Percentiles rank a stretch among this genome's conserved stretches.
Evolutionary conservation across 2,113 vertebrate species (phyloP).

Genomic region (Rissa tridactyla): DNA sequence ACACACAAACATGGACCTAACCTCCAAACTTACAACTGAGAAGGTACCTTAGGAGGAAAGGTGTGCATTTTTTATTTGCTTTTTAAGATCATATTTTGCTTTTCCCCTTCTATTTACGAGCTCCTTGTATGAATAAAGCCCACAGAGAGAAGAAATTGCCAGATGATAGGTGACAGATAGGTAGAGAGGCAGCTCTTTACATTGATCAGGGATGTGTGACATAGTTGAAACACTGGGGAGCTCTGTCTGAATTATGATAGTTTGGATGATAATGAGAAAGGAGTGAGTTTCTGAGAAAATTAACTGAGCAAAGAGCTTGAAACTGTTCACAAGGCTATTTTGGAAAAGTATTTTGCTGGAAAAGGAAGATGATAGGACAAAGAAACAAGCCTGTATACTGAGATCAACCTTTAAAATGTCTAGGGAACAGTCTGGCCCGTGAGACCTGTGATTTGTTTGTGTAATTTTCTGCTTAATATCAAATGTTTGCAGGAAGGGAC

Average conservation of each 20-base stretch:
- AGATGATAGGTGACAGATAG: background rate
- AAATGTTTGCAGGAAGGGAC: background rate
- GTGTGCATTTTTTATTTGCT: background rate
- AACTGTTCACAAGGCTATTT: background rate
- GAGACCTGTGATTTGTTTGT: conserved; percentile 7
- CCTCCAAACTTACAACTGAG: background rate
- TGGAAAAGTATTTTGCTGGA: background rate
- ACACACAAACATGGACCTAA: background rate
- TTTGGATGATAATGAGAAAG: background rate
- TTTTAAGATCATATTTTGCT: background rate
- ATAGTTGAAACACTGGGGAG: background rate
- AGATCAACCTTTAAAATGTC: background rate
- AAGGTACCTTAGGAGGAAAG: background rate
- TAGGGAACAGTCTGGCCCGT: background rate
- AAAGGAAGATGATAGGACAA: background rate
- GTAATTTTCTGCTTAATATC: background rate
- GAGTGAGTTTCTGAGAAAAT: background rate
- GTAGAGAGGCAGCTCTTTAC: background rate
- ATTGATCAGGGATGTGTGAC: background rate
- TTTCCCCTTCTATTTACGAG: background rate
- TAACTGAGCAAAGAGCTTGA: background rate
- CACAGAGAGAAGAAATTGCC: background rate
- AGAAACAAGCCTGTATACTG: background rate
- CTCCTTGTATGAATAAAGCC: background rate
- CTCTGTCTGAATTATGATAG: background rate